Base-by-base conservation (phyloP, 2,113 vertebrate genomes). In the Python bivittatus region DNA sequence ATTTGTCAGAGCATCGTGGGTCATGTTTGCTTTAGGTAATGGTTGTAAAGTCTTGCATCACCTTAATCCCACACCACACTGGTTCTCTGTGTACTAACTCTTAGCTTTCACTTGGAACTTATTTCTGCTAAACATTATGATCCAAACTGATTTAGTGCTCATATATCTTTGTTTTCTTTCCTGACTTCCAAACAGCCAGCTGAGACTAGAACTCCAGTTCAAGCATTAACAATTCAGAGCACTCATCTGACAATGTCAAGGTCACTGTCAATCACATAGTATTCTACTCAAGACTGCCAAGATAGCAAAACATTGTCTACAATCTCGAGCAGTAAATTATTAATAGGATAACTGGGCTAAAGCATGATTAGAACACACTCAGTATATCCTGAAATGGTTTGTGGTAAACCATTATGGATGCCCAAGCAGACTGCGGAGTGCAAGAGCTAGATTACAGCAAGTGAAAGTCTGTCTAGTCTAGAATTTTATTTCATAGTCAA, bases 211-310 rank as follows among this genome's bases (percentile, higher is more conserved):
- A 79, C 17, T 3, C 72, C 72, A 56, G 56, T 56, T 56, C 56
- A 79, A 79, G 17, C 38, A 87, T 52, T 56, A 92, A 88, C 57
- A 72, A 79, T 79, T 53, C 52, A 92, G 84, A 84, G 11, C 54
- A 60, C 6, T 25, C 64, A 38, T 9, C 54, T 64, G 91, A 42
- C 54, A 92, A 48, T 25, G 29, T 79, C 42, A 79, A 92, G 86
- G 61, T 58, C 61, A 52, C 15, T 88, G 53, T 52, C 87, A 33
- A 79, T 52, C 91, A 83, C 2, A 15, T 15, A 56, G 6, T 20
- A 79, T 79, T 92, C 91, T 83, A 83, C 58, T 58, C 79, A 88
- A 48, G 20, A 88, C 10, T 84, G 91, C 86, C 56, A 60, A 92
- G n/a, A 58, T 17, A 84, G 91, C 56, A 88, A 79, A 79, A 44